Base-by-base conservation (phyloP, 1,140 invertebrate species). In the Panagrolaimus sp. region DNA sequence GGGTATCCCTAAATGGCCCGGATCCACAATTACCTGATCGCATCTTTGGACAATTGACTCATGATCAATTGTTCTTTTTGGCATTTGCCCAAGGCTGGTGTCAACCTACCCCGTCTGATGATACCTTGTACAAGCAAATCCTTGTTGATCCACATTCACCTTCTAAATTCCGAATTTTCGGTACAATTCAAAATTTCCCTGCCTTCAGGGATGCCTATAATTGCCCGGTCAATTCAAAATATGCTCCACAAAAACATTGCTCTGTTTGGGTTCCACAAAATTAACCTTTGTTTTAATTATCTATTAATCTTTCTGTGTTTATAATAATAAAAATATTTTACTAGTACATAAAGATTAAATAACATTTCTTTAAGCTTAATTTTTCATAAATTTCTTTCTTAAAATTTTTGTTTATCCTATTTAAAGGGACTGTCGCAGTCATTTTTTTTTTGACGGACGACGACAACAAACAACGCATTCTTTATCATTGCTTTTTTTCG, bases 161-260 rank as follows among this genome's bases (percentile, higher is more conserved):
- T 58, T 52, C 68, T 43, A 46, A 63, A 52, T 65, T 17, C 46
- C 55, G 62, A 14, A 68, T 71, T n/a, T 63, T 67, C 21, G 62
- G 67, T 9, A 67, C 70, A 8, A 7, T 73, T 17, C 69, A 76
- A 68, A 82, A 82, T 62, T 80, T 79, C 68, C 79, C 77, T 12
- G 79, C 79, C 21, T 82, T 80, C 69, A 72, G 77, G 32, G 75
- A 38, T 15, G 78, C 78, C 5, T 80, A 77, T 75, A 82, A 80
- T 44, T 80, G 78, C 46, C 79, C 76, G 4, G 70, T 71, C 28
- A 62, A 69, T 26, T 67, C 74, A 15, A 24, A 52, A 1, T 80
- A 80, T 62, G 72, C 79, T 43, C 79, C 79, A n/a, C 43, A 28
- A 28, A 45, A 80, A 0, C 79, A 77, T 62, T 82, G 79, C 65